Percentiles rank a stretch among this genome's conserved stretches.
These are phyloP conservation scores for Phyllotreta cruciferae DNA, from an alignment of 2,888 invertebrate species.

Conservation along the genomic window DNA sequence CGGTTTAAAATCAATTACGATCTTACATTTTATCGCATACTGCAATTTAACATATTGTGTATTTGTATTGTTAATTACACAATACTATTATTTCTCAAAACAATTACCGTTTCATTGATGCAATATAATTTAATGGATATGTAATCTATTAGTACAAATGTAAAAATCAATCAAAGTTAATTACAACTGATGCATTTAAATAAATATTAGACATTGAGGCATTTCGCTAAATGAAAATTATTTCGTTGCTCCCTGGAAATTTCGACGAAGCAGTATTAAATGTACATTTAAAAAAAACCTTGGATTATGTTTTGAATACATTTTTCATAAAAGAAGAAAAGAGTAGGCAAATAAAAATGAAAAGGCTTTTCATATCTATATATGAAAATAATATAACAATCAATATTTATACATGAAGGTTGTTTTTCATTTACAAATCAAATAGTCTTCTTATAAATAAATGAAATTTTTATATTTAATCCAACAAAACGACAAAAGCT, in stretches of 20 bases:
- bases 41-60: neutral
- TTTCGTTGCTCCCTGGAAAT: no score
- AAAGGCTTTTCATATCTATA: no score
- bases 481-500: slow-evolving; percentile 9
- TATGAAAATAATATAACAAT: neutral
- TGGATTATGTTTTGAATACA: no score
- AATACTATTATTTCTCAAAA: slow-evolving; percentile 10
- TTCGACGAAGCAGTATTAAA: no score
- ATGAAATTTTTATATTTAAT: slow-evolving; percentile 17
- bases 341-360: no score
- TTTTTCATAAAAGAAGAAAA: no score
- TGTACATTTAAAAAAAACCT: no score
- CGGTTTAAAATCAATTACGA: neutral
- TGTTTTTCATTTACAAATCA: slow-evolving; percentile 22
- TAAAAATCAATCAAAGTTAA: neutral
- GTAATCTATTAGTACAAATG: slow-evolving; percentile 17
- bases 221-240: no score
- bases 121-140: neutral
- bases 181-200: slow-evolving; percentile 14
- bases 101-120: neutral
- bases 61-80: neutral
- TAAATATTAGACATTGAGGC: no score
- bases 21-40: neutral
- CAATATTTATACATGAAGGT: slow-evolving; percentile 16
- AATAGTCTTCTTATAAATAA: slow-evolving; percentile 15